A percentile compares a stretch with the other conserved stretches of the same genome.
These are phyloP conservation scores for Styela plicata DNA, from an alignment of 23 tunicate genomes.

Conservation along the genomic window DNA sequence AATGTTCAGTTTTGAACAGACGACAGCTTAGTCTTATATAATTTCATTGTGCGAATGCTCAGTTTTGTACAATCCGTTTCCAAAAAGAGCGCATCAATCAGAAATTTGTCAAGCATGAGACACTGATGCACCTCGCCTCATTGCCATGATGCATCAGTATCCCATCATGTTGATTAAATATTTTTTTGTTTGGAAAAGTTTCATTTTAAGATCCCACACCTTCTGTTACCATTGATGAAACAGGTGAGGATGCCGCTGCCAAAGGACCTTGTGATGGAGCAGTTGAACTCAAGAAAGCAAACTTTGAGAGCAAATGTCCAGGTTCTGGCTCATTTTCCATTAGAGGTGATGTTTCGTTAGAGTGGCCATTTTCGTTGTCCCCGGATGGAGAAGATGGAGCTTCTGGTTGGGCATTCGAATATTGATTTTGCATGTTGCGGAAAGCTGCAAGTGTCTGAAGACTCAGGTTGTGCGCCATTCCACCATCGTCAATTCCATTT, in stretches of 20 bases:
- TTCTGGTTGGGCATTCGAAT: not conserved
- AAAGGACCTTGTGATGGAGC: constrained; percentile 4
- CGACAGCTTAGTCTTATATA: too few relatives aligned
- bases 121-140: too few relatives aligned
- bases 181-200: too few relatives aligned
- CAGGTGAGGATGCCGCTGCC: constrained; percentile 23
- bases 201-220: constrained; percentile 19
- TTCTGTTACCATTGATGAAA: constrained; percentile 23
- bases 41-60: too few relatives aligned
- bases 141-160: too few relatives aligned
- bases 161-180: too few relatives aligned
- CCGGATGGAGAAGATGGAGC: constrained; percentile 10
- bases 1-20: too few relatives aligned
- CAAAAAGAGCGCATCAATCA: too few relatives aligned
- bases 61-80: too few relatives aligned
- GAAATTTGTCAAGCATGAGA: too few relatives aligned
- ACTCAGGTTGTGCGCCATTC: not conserved
- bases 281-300: constrained; percentile 14
- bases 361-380: constrained; percentile 19
- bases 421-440: not conserved
- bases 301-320: constrained; percentile 6
- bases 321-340: not conserved
- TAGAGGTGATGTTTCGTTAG: constrained; percentile 8
- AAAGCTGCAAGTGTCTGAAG: not conserved
- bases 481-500: not conserved